Percentiles rank a stretch among this genome's conserved stretches.
Conservation (phyloP, 2,113 vertebrate genomes). For the Myrmecophaga tridactyla region DNA sequence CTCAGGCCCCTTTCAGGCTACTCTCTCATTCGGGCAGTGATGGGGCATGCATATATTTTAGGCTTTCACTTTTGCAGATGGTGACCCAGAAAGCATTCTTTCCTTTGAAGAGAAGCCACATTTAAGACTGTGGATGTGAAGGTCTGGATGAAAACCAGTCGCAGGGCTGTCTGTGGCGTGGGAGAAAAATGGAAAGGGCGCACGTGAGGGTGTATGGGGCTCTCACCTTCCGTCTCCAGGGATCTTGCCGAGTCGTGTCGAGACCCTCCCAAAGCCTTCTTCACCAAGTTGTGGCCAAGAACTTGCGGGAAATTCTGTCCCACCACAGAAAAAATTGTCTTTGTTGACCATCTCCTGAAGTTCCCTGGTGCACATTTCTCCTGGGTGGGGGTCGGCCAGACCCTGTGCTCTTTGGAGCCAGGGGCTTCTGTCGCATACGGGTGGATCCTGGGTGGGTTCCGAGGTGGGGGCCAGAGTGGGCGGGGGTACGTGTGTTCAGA, state of each 20-base stretch:
- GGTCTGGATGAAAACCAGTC: neutral
- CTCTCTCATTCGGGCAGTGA: neutral
- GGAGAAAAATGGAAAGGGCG: constrained; percentile 1
- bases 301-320: neutral
- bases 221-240: neutral
- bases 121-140: neutral
- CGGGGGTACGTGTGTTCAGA: neutral
- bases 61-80: neutral
- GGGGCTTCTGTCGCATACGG: neutral
- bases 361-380: neutral
- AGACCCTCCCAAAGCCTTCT: no score
- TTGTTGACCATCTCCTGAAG: neutral
- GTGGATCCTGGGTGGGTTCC: neutral
- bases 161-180: neutral
- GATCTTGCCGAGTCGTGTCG: neutral
- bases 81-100: neutral
- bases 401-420: neutral
- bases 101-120: constrained; percentile 39
- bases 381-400: neutral
- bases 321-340: neutral
- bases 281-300: no score
- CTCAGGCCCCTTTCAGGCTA: neutral
- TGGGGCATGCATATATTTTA: neutral
- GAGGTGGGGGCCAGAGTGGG: neutral
- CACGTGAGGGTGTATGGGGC: accelerated